Percentiles rank a stretch among this genome's conserved stretches.
Conservation (phyloP, 1,140 invertebrate species). For the Amphibalanus amphitrite region DNA sequence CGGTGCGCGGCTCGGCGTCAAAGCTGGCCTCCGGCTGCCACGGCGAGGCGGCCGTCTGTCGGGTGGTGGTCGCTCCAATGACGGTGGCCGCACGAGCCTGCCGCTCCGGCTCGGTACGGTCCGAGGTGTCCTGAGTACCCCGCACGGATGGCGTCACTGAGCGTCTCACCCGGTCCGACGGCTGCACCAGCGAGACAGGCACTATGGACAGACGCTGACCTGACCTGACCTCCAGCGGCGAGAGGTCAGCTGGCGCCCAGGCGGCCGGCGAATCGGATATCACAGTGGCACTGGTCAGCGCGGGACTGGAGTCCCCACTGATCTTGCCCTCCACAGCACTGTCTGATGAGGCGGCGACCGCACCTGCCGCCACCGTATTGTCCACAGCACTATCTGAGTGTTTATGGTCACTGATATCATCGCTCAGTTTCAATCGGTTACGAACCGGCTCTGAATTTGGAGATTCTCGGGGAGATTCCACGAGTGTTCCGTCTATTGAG, state of each 20-base stretch:
- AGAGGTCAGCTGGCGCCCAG: not conserved
- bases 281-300: no score
- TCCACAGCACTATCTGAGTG: not conserved
- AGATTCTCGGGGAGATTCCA: not conserved
- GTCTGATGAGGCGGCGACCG: no score
- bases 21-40: conserved; percentile 4
- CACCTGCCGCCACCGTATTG: not conserved
- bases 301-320: not conserved
- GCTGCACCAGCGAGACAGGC: not conserved
- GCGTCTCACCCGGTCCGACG: not conserved
- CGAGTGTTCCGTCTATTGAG: no score
- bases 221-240: not conserved
- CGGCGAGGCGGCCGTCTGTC: not conserved
- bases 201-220: not conserved
- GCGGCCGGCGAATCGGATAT: no score
- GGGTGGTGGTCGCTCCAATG: not conserved
- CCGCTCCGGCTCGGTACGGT: no score
- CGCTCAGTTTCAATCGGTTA: not conserved
- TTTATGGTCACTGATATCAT: not conserved
- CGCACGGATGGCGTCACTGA: not conserved
- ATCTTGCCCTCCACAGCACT: not conserved
- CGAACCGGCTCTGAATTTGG: not conserved
- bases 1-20: not conserved
- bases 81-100: not conserved
- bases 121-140: not conserved